Evolutionary conservation across 2,888 invertebrate species (phyloP), one percentile per base, ranked within the genome.

Genomic region (Lasius fuliginosus): DNA sequence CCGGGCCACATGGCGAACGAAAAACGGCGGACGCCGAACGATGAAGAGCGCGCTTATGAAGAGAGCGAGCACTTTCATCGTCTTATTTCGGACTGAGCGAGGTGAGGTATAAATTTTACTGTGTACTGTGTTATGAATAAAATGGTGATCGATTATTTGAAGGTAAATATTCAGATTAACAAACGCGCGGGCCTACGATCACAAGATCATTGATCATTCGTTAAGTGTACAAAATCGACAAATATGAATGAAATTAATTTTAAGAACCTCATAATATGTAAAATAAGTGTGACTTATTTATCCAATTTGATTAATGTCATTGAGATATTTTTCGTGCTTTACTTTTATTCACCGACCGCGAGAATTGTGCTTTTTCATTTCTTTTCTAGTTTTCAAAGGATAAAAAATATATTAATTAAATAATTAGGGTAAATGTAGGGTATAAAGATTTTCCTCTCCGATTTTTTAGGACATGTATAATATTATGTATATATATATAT

Each of bases 321-420:
- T 92, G 91, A 85, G 85, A 85, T 75, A 92, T 92, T 91, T 89
- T 79, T 91, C 85, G 62, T 62, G 36, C 64, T 88, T 92, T 90
- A 76, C 84, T 91, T 87, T 88, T 89, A 49, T 49, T 49, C 18
- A 49, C 8, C 18, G 49, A n/a, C n/a, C 8, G 46, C 18, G 46
- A 49, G 18, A 49, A 18, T 49, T n/a, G 18, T 9, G 23, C 23
- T 23, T 23, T 53, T 56, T 53, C 8, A 8, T 71, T 71, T 56
- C 6, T 56, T 33, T 23, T 58, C 11, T 23, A 49, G 8, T 73
- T 40, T 40, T 5, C 9, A 18, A 71, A 56, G 36, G 8, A 33
- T 27, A 42, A 23, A 53, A 71, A 15, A 15, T 11, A 11, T 56
- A 53, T 71, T 27, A 53, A 53, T 53, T 53, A 53, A 53, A 56